These are phyloP conservation scores for Aporophyla nigra DNA, from an alignment of 2,888 invertebrate species.

Conservation along the genomic window DNA sequence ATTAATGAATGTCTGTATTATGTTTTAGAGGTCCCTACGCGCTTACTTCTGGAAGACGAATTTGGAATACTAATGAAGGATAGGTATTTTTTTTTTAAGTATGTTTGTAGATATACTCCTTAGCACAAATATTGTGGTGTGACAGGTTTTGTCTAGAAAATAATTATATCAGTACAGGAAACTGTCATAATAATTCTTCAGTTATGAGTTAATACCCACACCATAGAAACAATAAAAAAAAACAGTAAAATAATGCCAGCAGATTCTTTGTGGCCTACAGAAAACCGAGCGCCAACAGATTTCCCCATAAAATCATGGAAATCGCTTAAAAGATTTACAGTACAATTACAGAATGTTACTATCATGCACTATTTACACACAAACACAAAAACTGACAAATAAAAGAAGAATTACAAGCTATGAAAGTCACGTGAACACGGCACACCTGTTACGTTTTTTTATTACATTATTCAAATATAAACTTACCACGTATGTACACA, in stretches of 20 bases:
- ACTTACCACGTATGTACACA: neutral
- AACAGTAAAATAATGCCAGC: neutral
- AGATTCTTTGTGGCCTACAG: neutral
- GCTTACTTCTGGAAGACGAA: neutral
- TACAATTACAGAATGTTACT: constrained; percentile 54
- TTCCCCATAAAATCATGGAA: constrained; percentile 49
- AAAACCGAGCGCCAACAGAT: neutral
- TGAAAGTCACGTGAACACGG: constrained; percentile 57
- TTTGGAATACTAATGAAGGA: neutral
- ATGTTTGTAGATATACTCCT: neutral
- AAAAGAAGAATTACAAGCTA: constrained; percentile 67
- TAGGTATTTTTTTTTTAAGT: neutral
- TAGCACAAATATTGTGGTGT: neutral
- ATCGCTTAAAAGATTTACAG: constrained; percentile 61
- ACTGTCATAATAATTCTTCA: neutral
- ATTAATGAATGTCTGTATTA: neutral
- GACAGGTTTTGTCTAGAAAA: neutral
- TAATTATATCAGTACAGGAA: neutral
- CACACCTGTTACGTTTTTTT: constrained; percentile 64
- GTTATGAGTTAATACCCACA: neutral
- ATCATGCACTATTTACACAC: constrained; percentile 45
- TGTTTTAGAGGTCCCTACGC: neutral
- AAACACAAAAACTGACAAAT: constrained; percentile 63
- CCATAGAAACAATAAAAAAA: neutral
- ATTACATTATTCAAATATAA: constrained; percentile 14